A percentile compares a stretch with the other conserved stretches of the same genome.
These are phyloP conservation scores for Drosophila mettleri DNA, from an alignment of 2,888 invertebrate genomes.

Conservation along the genomic window DNA sequence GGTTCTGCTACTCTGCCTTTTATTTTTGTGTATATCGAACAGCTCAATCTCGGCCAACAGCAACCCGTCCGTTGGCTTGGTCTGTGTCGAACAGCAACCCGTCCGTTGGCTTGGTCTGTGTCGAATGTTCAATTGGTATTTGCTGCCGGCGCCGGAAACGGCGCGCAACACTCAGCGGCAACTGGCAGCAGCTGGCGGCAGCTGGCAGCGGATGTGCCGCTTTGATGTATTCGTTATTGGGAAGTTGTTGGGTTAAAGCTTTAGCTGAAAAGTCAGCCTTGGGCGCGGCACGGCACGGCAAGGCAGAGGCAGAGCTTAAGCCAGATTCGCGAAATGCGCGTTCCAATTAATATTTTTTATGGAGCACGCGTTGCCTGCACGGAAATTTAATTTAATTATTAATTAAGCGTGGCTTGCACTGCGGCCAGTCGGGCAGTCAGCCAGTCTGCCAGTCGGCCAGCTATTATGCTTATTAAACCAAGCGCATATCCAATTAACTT, in stretches of 20 bases:
- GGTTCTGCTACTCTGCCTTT: slow-evolving; percentile 12
- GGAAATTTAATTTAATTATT: slow-evolving; percentile 77
- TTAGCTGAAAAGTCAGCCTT: slow-evolving; percentile 18
- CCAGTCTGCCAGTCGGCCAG: slow-evolving; percentile 16
- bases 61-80: slow-evolving; percentile 9
- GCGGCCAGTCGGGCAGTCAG: slow-evolving; percentile 8
- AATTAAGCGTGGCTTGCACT: slow-evolving; percentile 54
- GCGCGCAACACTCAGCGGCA: slow-evolving; percentile 61
- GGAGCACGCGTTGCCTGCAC: slow-evolving; percentile 36
- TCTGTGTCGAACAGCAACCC: slow-evolving; percentile 31
- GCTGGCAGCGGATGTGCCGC: slow-evolving; percentile 55
- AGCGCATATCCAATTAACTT: slow-evolving; percentile 67
- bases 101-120: slow-evolving; percentile 15
- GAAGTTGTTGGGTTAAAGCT: not conserved
- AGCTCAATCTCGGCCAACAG: slow-evolving; percentile 63
- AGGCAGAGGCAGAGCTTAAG: slow-evolving; percentile 50
- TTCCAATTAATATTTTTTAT: slow-evolving; percentile 75
- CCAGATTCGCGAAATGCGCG: slow-evolving; percentile 43
- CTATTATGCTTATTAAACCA: slow-evolving; percentile 74
- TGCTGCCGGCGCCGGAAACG: slow-evolving; percentile 62
- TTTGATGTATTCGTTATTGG: slow-evolving; percentile 43
- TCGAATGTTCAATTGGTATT: slow-evolving; percentile 58
- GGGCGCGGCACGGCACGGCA: too few species aligned
- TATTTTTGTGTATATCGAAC: slow-evolving; percentile 66
- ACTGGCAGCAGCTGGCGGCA: not conserved